These are phyloP conservation scores for Gasteruption jaculator DNA, from an alignment of 2,888 invertebrate genomes.

Conservation along the genomic window DNA sequence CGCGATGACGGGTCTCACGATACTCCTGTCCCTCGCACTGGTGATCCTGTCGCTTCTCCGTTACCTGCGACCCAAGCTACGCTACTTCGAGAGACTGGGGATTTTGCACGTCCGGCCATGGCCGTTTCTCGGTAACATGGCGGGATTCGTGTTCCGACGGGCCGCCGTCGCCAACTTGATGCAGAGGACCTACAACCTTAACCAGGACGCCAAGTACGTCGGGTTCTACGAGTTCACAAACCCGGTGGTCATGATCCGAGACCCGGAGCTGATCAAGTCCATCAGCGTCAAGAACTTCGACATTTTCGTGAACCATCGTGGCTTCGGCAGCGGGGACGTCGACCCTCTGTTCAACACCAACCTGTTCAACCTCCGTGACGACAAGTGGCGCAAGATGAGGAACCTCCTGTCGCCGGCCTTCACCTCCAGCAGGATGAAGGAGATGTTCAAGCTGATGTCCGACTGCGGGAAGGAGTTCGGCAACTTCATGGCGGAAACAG, in stretches of 20 bases:
- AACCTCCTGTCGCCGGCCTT: slow-evolving; percentile 55
- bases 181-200: slow-evolving; percentile 10
- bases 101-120: no score
- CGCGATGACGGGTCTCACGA: no score
- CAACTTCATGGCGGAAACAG: slow-evolving; percentile 21
- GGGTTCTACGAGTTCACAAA: slow-evolving; percentile 32
- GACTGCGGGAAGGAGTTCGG: slow-evolving; percentile 36
- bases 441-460: slow-evolving; percentile 53
- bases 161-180: slow-evolving; percentile 14
- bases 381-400: slow-evolving; percentile 55
- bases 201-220: slow-evolving; percentile 24
- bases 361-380: slow-evolving; percentile 35
- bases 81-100: no score
- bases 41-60: no score
- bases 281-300: slow-evolving; percentile 37
- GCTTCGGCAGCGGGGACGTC: slow-evolving; percentile 8
- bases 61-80: no score
- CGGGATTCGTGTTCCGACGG: slow-evolving; percentile 15
- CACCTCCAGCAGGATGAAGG: slow-evolving; percentile 56
- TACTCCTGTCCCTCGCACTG: no score
- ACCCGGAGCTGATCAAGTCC: slow-evolving; percentile 36
- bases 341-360: slow-evolving; percentile 29
- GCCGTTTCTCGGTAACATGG: no score
- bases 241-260: slow-evolving; percentile 32
- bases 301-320: slow-evolving; percentile 23